Percentiles rank a stretch among this genome's conserved stretches.
phyloP scores from a whole-genome alignment of 2,797 vertebrate genomes.

The Paratrypauchen microcephalus region DNA sequence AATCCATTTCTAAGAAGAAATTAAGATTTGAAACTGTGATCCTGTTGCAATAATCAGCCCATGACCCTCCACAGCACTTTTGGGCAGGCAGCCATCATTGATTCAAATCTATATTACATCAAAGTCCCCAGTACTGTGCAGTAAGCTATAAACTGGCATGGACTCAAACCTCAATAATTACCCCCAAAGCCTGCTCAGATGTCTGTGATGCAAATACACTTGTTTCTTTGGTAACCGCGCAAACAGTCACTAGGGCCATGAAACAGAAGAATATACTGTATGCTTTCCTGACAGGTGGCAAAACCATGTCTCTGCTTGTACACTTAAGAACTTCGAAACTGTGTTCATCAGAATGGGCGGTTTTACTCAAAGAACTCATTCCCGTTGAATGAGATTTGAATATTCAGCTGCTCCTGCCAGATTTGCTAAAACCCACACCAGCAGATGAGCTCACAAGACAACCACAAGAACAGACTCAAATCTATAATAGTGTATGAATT shows the following conservation, averaged over 20 bases:
- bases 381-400: too few species aligned
- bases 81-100: conserved; percentile 46
- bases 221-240: conserved; percentile 61
- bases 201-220: conserved; percentile 56
- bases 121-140: conserved; percentile 49
- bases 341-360: too few species aligned
- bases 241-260: conserved; percentile 1
- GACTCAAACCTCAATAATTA: conserved; percentile 58
- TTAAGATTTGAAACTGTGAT: conserved; percentile 18
- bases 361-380: too few species aligned
- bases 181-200: conserved; percentile 40
- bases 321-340: too few species aligned
- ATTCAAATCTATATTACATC: conserved; percentile 44
- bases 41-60: conserved; percentile 30
- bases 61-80: conserved; percentile 50
- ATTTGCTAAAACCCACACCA: too few species aligned
- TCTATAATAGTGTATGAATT: too few species aligned
- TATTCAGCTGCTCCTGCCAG: too few species aligned
- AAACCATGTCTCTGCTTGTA: neutral
- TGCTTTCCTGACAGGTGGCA: neutral
- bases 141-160: conserved; percentile 44
- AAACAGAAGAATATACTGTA: neutral
- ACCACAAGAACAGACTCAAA: too few species aligned
- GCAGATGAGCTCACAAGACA: too few species aligned
- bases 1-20: neutral